Evolutionary conservation across 2,797 vertebrate species (phyloP), one percentile per base, ranked within the genome.

Genomic region (Peromyscus attwateri): DNA sequence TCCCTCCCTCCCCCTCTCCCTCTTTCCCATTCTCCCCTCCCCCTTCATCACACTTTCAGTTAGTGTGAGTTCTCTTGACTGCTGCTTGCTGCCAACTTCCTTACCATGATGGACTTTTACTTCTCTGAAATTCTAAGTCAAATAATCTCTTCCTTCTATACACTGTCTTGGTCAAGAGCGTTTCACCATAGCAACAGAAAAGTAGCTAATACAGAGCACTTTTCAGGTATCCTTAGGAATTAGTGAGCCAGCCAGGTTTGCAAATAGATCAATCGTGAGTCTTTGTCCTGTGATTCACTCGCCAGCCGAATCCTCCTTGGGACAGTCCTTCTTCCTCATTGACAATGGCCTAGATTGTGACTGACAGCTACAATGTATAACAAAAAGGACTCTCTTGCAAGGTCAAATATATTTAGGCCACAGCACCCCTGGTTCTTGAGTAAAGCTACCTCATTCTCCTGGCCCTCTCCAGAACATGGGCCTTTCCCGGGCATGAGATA

Each of bases 351-450:
- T 7, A 34, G 21, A 43, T 85, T 16, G 31, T n/a, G 40, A 66
- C 64, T 49, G 40, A 80, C 29, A 87, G 71, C 46, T 6, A 3
- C 6, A 77, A 1, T 1, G 0, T n/a, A 25, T 34, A 21, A 25
- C 34, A 55, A 25, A 27, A 57, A 81, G 40, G 5, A 23, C 52
- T 23, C 13, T 13, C 27, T 1, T 11, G 9, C 11, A 11, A 31
- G 80, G 37, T 16, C 23, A 89, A 37, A 76, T n/a, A 16, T 8
- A 13, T 19, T n/a, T 37, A n/a, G 4, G 17, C 25, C 27, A 13
- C n/a, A 11, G 9, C 6, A 0, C 6, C 14, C 0, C 0, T 27
- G 31, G 17, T 49, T 87, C 29, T 0, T 3, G 6, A 40, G 9
- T 7, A 13, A 27, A 3, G 0, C 6, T 40, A 31, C 16, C 1